These are phyloP conservation scores for Lordiphosa mommai DNA, from an alignment of 1,140 invertebrate species.

Conservation along the genomic window DNA sequence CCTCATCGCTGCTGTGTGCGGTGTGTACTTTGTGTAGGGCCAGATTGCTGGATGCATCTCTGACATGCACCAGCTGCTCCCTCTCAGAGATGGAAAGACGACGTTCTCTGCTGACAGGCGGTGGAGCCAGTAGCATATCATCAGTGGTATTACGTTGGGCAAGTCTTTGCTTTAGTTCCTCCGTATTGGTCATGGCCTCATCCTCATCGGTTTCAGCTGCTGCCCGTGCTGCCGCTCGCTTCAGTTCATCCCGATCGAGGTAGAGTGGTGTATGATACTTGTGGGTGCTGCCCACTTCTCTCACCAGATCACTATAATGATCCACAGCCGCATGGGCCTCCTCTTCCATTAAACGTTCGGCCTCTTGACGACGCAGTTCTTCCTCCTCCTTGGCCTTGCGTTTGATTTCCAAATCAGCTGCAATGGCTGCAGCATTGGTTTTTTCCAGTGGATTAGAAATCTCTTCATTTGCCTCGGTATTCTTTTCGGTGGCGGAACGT, in stretches of 20 bases:
- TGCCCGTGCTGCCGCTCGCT: slow-evolving; percentile 81
- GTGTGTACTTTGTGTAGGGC: slow-evolving; percentile 34
- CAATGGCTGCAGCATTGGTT: slow-evolving; percentile 59
- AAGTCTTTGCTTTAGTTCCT: slow-evolving; percentile 41
- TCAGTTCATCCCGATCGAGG: slow-evolving; percentile 84
- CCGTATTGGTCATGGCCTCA: slow-evolving; percentile 21
- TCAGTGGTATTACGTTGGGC: slow-evolving; percentile 37
- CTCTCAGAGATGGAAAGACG: slow-evolving; percentile 69
- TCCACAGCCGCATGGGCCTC: slow-evolving; percentile 86
- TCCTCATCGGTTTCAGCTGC: slow-evolving; percentile 44
- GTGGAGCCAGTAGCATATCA: slow-evolving; percentile 46
- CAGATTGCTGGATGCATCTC: slow-evolving; percentile 57
- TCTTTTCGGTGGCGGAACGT: slow-evolving; percentile 63
- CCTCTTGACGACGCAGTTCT: slow-evolving; percentile 55
- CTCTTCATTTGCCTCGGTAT: slow-evolving; percentile 64
- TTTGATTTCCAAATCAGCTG: slow-evolving; percentile 58
- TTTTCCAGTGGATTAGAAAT: slow-evolving; percentile 63
- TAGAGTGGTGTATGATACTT: slow-evolving; percentile 82
- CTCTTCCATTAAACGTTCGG: slow-evolving; percentile 80
- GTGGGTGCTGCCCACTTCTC: slow-evolving; percentile 83
- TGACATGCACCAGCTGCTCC: slow-evolving; percentile 67
- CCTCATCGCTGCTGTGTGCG: slow-evolving; percentile 17
- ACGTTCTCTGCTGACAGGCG: slow-evolving; percentile 45
- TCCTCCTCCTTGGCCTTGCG: slow-evolving; percentile 66
- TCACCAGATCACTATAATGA: slow-evolving; percentile 90